Base-by-base conservation (phyloP, 2,888 invertebrate genomes). In the Pteria penguin region DNA sequence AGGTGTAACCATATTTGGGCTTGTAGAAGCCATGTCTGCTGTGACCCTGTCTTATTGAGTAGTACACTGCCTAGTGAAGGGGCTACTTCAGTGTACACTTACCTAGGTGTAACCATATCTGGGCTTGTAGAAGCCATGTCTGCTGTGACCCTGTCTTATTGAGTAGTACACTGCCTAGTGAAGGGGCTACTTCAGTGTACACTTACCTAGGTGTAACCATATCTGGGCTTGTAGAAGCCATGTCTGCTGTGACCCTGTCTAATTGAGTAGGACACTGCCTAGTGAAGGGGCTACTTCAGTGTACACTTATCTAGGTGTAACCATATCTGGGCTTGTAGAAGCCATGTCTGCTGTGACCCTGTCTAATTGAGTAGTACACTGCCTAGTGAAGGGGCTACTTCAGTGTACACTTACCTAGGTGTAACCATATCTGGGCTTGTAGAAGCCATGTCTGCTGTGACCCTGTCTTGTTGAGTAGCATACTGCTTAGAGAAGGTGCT, bases 171-270 rank as follows among this genome's bases (percentile, higher is more conserved):
- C 95, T 96, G 79, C 89, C 88, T 83, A 96, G 91, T 0, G 96
- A 96, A 68, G 96, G 96, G n/a, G 96, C 97, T 45, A 94, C 93
- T 92, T 97, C 97, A 31, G 97, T n/a, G n/a, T n/a, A n/a, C n/a
- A n/a, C n/a, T n/a, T n/a, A n/a, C n/a, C n/a, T n/a, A n/a, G n/a
- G n/a, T n/a, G n/a, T n/a, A n/a, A n/a, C n/a, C n/a, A n/a, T n/a
- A n/a, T n/a, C n/a, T n/a, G n/a, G n/a, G n/a, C n/a, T n/a, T n/a
- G n/a, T n/a, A n/a, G n/a, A n/a, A n/a, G n/a, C n/a, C n/a, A n/a
- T n/a, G n/a, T n/a, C n/a, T n/a, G n/a, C n/a, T n/a, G n/a, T n/a
- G n/a, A n/a, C n/a, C n/a, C n/a, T n/a, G n/a, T n/a, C n/a, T n/a
- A n/a, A n/a, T n/a, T n/a, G n/a, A n/a, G n/a, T n/a, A n/a, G n/a